phyloP scores from a whole-genome alignment of 2,113 vertebrate species.

The Rhinoptilus africanus region DNA sequence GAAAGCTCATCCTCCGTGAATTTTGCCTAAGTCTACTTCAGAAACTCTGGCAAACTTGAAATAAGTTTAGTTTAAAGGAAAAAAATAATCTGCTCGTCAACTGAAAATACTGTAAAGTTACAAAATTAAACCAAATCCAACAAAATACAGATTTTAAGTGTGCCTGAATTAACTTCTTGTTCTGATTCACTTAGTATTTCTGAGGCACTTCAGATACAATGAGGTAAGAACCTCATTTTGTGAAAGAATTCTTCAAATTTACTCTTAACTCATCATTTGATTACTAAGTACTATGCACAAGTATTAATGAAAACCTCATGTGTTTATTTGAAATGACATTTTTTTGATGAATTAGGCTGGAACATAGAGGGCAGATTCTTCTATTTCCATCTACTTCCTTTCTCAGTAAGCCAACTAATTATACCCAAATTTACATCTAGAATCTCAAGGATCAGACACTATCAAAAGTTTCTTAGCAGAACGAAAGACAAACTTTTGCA shows the following conservation, averaged over 20 bases:
- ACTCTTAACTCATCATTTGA: background rate
- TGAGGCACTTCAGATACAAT: background rate
- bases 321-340: background rate
- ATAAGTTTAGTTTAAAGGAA: background rate
- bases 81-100: background rate
- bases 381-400: background rate
- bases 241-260: background rate
- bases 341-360: background rate
- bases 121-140: background rate
- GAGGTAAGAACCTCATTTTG: background rate
- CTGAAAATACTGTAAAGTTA: background rate
- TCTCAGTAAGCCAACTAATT: background rate
- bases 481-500: background rate
- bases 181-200: background rate
- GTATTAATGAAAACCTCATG: background rate
- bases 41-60: background rate
- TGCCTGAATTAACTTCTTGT: background rate
- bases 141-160: background rate
- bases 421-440: background rate
- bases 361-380: background rate
- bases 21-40: too few species aligned
- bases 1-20: accelerated
- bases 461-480: background rate
- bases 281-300: background rate
- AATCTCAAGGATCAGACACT: background rate